phyloP scores from a whole-genome alignment of 2,888 invertebrate species.

The Orthonychiurus folsomi region DNA sequence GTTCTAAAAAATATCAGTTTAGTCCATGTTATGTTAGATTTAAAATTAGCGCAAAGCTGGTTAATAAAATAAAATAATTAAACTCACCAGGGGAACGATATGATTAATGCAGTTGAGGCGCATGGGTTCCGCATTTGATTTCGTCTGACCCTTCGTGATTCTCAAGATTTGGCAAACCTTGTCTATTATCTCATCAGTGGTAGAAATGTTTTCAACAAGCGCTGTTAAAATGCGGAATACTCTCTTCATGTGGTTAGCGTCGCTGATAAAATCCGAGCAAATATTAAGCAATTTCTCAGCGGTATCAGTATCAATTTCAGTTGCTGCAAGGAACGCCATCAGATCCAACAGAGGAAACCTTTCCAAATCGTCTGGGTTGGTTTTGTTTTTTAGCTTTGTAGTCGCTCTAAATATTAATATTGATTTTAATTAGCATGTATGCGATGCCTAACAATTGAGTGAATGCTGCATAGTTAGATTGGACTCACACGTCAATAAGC shows the following conservation, averaged over 20 bases:
- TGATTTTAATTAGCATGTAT: too few species aligned
- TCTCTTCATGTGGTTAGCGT: constrained; percentile 25
- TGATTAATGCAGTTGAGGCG: constrained; percentile 31
- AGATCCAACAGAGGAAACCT: constrained; percentile 31
- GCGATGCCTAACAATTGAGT: too few species aligned
- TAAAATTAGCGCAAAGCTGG: too few species aligned
- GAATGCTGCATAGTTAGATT: too few species aligned
- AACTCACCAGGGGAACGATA: constrained; percentile 23
- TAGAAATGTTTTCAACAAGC: constrained; percentile 23
- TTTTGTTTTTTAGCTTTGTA: constrained; percentile 20
- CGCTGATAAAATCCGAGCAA: constrained; percentile 12
- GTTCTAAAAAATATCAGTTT: too few species aligned
- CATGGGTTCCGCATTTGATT: constrained; percentile 36
- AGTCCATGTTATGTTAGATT: too few species aligned
- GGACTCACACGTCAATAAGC: constrained; percentile 25
- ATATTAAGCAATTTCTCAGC: constrained; percentile 21
- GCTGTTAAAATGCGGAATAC: constrained; percentile 27
- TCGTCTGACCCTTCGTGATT: constrained; percentile 28
- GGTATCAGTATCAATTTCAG: constrained; percentile 21
- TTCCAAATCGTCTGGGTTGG: constrained; percentile 19
- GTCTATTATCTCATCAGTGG: constrained; percentile 12
- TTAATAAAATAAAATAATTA: too few species aligned
- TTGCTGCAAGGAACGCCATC: constrained; percentile 27
- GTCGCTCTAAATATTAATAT: not conserved
- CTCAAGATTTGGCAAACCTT: constrained; percentile 22